Conservation (phyloP, 2,888 invertebrate genomes). For the Perizoma flavofasciatum region DNA sequence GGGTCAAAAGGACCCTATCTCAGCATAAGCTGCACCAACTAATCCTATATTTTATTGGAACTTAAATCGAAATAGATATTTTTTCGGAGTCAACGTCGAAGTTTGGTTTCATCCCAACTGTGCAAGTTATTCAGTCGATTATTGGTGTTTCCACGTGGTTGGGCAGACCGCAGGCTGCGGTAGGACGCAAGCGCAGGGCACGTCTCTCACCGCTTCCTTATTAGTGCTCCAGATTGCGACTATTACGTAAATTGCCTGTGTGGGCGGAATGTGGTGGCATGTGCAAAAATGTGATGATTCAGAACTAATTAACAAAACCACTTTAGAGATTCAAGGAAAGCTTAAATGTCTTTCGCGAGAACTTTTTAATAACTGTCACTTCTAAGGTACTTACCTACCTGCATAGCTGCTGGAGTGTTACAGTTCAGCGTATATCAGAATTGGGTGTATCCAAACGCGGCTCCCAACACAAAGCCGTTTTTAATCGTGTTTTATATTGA, state of each 20-base stretch:
- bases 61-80: neutral
- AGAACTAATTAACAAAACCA: slow-evolving; percentile 14
- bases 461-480: no score
- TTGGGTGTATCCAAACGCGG: no score
- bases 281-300: slow-evolving; percentile 23
- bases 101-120: slow-evolving; percentile 1
- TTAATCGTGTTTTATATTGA: no score
- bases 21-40: no score
- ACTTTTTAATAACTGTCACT: neutral
- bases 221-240: slow-evolving; percentile 55
- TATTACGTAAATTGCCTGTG: slow-evolving; percentile 43
- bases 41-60: no score
- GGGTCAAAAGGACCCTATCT: no score
- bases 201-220: slow-evolving; percentile 59
- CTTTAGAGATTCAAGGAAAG: neutral
- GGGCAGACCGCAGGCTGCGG: slow-evolving; percentile 38
- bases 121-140: slow-evolving; percentile 16
- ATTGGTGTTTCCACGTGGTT: slow-evolving; percentile 35
- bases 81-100: neutral
- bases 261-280: slow-evolving; percentile 31
- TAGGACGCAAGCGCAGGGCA: slow-evolving; percentile 42
- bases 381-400: neutral
- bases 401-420: no score
- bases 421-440: no score
- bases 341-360: neutral